phyloP scores from a whole-genome alignment of 2,888 invertebrate species.

The Elgonia sp. region DNA sequence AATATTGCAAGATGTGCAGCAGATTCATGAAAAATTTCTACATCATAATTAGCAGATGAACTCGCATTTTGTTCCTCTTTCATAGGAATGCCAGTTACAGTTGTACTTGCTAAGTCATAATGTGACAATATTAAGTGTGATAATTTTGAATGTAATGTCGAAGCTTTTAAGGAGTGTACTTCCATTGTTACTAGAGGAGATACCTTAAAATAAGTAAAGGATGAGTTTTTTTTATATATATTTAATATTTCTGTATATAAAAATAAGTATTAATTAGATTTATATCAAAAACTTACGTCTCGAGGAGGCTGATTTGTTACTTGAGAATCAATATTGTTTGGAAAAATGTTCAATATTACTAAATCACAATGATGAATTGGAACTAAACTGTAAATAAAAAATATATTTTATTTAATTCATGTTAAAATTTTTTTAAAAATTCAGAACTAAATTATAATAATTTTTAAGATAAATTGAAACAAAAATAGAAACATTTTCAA shows the following conservation, averaged over 20 bases:
- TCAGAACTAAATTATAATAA: too few species aligned
- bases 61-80: slow-evolving; percentile 99
- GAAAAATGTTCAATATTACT: slow-evolving; percentile 95
- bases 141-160: slow-evolving; percentile 91
- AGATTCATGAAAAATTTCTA: slow-evolving; percentile 97
- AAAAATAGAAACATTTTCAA: too few species aligned
- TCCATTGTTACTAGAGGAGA: slow-evolving; percentile 92
- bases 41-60: slow-evolving; percentile 99
- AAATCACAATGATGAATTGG: slow-evolving; percentile 96
- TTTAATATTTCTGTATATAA: too few species aligned
- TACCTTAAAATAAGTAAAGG: slow-evolving; percentile 88
- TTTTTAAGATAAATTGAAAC: too few species aligned
- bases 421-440: too few species aligned
- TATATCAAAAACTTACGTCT: slow-evolving; percentile 87
- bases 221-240: too few species aligned
- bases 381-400: slow-evolving; percentile 88
- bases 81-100: slow-evolving; percentile 99
- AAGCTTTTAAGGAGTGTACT: slow-evolving; percentile 93
- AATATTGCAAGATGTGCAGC: slow-evolving; percentile 95
- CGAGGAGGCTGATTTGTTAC: slow-evolving; percentile 92
- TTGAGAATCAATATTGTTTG: slow-evolving; percentile 92
- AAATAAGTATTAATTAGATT: too few species aligned
- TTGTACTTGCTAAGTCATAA: slow-evolving; percentile 97
- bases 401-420: too few species aligned
- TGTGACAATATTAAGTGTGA: slow-evolving; percentile 94